Evolutionary conservation across 2,113 vertebrate genomes (phyloP), one percentile per base, ranked within the genome.

Genomic region (Boleophthalmus pectinirostris): DNA sequence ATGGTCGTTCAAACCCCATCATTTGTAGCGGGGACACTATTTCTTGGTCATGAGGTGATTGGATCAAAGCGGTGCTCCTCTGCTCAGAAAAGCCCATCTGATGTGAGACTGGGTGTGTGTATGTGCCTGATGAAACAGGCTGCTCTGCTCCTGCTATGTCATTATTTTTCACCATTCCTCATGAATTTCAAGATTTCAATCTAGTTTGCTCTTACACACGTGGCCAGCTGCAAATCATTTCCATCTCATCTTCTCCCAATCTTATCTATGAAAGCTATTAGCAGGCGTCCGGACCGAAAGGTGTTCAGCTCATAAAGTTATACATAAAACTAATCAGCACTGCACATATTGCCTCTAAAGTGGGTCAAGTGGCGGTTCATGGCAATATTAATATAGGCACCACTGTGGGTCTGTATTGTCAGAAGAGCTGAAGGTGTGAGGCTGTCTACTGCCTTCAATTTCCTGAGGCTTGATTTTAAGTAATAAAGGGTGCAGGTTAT

Each of bases 171-270:
- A 69, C n/a, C 0, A 66, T 58, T 73, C 46, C 66, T 24, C 47
- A 66, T 21, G 47, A 57, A 71, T 64, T 54, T 75, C 69, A 75
- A 68, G 45, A 71, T 75, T 72, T 77, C 61, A 64, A 24, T 74
- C 18, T 60, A 66, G 74, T 72, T 68, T 61, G 49, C 16, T 75
- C 75, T 64, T 5, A 66, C 70, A 56, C 29, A 24, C 49, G 66
- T 63, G 51, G 64, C 57, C 68, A 38, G 57, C 68, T 45, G 47
- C 15, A 73, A 66, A 65, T 73, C 60, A 51, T 78, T 77, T 68
- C 69, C 63, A 79, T 77, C 61, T 77, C 3, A 61, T 73, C 73
- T 79, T 70, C 60, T 23, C 60, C 12, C 72, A 64, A 0, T 69
- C 35, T 18, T 51, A 14, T 75, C 69, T 24, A 63, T 72, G 35